Evolutionary conservation across 2,888 invertebrate species (phyloP).

Genomic region (Octonoba sinensis): DNA sequence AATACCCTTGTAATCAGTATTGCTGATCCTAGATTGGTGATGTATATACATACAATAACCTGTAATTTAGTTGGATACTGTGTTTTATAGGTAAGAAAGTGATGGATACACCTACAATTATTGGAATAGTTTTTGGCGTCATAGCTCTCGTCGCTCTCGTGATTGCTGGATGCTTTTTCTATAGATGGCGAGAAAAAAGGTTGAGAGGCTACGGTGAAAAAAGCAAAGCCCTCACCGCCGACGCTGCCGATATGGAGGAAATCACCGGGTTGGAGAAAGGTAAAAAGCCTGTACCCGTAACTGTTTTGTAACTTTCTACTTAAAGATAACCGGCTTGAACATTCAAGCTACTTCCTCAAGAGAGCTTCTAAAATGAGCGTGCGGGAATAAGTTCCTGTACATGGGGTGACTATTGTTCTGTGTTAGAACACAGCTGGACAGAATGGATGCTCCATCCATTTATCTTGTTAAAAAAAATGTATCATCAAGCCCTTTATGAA

Average conservation of each 20-base stretch:
- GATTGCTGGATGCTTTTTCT: conserved; percentile 37
- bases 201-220: conserved; percentile 52
- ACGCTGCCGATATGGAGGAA: conserved; percentile 60
- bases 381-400: neutral
- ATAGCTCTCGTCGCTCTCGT: conserved; percentile 16
- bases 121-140: conserved; percentile 46
- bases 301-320: conserved; percentile 54
- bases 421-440: no score
- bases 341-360: conserved; percentile 32
- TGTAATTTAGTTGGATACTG: no score
- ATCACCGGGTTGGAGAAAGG: conserved; percentile 44
- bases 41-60: no score
- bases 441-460: no score
- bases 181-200: conserved; percentile 40
- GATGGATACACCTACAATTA: conserved; percentile 27
- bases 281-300: conserved; percentile 59
- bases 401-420: neutral
- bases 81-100: conserved; percentile 57
- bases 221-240: conserved; percentile 59
- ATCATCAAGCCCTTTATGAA: no score
- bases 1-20: no score
- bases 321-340: conserved; percentile 27
- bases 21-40: no score
- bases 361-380: conserved; percentile 40
- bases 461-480: no score